phyloP scores from a whole-genome alignment of 1,140 invertebrate species.

The Sinella curviseta region DNA sequence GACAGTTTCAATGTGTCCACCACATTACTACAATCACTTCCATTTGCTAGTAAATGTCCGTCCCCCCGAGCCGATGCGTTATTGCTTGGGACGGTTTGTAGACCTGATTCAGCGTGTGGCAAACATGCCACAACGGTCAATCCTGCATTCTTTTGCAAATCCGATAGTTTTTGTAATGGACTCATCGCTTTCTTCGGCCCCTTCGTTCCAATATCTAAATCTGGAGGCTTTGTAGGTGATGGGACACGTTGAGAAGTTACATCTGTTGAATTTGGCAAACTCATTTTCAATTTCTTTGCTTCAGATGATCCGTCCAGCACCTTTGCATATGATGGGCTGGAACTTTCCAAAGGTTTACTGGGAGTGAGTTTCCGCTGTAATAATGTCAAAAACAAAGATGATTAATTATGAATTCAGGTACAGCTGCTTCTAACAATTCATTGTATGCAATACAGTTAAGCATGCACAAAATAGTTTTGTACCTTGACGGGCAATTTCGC shows the following conservation, averaged over 20 bases:
- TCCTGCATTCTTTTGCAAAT: not conserved
- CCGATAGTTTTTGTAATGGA: not conserved
- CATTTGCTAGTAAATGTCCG: no score
- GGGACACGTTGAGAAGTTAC: not conserved
- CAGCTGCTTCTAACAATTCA: not conserved
- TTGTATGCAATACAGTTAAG: not conserved
- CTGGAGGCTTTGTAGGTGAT: not conserved
- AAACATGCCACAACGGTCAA: not conserved
- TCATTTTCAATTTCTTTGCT: constrained; percentile 11
- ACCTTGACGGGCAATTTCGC: not conserved
- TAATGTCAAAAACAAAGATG: no score
- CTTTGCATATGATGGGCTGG: not conserved
- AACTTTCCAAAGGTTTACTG: not conserved
- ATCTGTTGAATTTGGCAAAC: constrained; percentile 3
- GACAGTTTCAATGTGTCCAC: not conserved
- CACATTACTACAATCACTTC: no score
- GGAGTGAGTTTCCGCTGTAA: not conserved
- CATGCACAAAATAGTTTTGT: not conserved
- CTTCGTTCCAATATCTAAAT: not conserved
- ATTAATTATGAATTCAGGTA: not conserved
- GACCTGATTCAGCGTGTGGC: not conserved
- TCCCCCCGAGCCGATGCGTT: no score
- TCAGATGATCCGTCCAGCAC: not conserved
- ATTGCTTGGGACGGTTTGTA: not conserved
- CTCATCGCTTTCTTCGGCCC: not conserved